Conservation (phyloP, 2,888 invertebrate genomes). For the Acronicta aceris region DNA sequence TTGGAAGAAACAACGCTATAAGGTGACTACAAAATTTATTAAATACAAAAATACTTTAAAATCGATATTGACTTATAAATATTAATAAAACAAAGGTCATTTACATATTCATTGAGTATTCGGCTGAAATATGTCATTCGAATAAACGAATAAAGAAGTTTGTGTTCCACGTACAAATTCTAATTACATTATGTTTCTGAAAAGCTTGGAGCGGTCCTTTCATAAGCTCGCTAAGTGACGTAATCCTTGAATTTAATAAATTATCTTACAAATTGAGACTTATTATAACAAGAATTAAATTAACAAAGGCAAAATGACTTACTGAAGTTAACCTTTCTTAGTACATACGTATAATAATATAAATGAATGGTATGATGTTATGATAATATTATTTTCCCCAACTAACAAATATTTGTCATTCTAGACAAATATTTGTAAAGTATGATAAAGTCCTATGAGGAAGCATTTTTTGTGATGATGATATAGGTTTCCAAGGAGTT, state of each 20-base stretch:
- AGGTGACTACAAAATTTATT: no score
- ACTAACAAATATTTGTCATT: no score
- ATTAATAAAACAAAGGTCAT: slow-evolving; percentile 28
- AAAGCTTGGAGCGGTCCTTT: slow-evolving; percentile 34
- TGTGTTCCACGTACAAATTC: slow-evolving; percentile 37
- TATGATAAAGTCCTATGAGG: no score
- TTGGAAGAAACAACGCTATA: no score
- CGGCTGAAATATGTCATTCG: slow-evolving; percentile 30
- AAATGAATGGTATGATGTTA: slow-evolving; percentile 23
- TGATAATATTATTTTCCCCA: no score
- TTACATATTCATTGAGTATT: slow-evolving; percentile 33
- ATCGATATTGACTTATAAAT: slow-evolving; percentile 30
- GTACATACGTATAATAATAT: no score
- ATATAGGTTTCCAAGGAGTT: no score
- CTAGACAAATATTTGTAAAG: no score
- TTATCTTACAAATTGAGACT: slow-evolving; percentile 47
- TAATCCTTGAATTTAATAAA: slow-evolving; percentile 53
- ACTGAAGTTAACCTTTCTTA: slow-evolving; percentile 22
- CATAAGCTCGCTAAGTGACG: slow-evolving; percentile 35
- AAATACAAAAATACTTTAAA: background rate
- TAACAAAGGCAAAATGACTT: slow-evolving; percentile 42
- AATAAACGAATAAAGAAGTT: slow-evolving; percentile 37
- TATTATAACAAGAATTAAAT: slow-evolving; percentile 43
- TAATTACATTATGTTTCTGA: slow-evolving; percentile 47
- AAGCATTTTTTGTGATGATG: no score